Base-by-base conservation (phyloP, 1,140 invertebrate species). In the Drosophila ercepeae region DNA sequence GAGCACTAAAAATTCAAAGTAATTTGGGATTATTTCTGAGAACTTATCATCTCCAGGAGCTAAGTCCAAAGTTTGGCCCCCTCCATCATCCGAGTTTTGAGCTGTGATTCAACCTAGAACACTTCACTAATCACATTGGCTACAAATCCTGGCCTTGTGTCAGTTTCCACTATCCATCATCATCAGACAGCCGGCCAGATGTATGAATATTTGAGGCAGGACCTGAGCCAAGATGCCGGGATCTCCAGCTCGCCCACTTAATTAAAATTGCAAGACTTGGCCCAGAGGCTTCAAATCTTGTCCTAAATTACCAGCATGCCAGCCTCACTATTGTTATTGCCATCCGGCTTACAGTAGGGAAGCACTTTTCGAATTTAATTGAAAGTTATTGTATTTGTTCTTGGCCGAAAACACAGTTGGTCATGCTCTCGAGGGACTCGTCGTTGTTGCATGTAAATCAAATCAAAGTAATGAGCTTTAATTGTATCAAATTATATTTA, bases 91-190 rank as follows among this genome's bases (percentile, higher is more conserved):
- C 16, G 8, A 42, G 2, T 21, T 65, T 34, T 53, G 46, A 67
- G 27, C 39, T 67, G 18, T 27, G 42, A 41, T 50, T 34, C 14
- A 16, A 2, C 16, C 34, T n/a, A 21, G 21, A 34, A 42, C 29
- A 50, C 60, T 51, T 25, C 54, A 60, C 54, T 59, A 71, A 71
- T 71, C 67, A 59, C 46, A 60, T 41, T 23, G 45, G 34, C 67
- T 53, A 39, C 67, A 71, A 71, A 71, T 71, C 29, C 54, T 41
- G 67, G 32, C 42, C 48, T 48, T 19, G 19, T 73, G 69, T 73
- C 69, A 73, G 69, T 61, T 73, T 21, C 29, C n/a, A 39, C 69
- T 36, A 73, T 73, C 69, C 70, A 73, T 73, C 69, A 73, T 73
- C 69, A 72, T 72, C 69, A 72, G 27, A 34, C 27, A 16, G 13